Evolutionary conservation across 2,888 invertebrate genomes (phyloP).

Genomic region (Drosophila ustulata): DNA sequence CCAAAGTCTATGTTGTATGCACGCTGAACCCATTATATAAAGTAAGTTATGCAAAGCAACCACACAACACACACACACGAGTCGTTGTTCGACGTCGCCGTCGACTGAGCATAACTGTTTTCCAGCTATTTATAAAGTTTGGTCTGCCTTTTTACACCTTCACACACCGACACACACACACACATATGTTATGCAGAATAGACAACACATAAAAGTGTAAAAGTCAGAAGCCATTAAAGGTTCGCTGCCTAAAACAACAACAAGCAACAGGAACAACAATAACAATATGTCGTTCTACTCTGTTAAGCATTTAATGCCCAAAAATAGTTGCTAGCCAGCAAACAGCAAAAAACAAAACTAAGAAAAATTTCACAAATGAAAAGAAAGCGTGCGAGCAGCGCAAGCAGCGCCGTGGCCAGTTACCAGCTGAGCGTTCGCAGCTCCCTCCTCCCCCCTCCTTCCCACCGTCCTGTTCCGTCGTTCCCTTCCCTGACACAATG

Average conservation of each 20-base stretch:
- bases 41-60: conserved; percentile 58
- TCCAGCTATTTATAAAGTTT: conserved; percentile 57
- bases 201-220: conserved; percentile 71
- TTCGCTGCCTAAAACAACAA: conserved; percentile 39
- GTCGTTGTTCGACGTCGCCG: conserved; percentile 48
- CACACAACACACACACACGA: conserved; percentile 12
- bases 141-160: conserved; percentile 77
- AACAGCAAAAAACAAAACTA: conserved; percentile 25
- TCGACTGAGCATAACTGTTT: conserved; percentile 78
- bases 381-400: conserved; percentile 70
- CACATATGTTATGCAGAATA: conserved; percentile 31
- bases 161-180: conserved; percentile 56
- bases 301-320: conserved; percentile 72
- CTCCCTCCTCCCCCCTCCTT: conserved; percentile 17
- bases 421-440: conserved; percentile 7
- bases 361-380: conserved; percentile 58
- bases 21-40: conserved; percentile 61
- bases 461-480: conserved; percentile 6
- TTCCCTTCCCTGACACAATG: conserved; percentile 41
- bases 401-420: conserved; percentile 46
- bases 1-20: conserved; percentile 50
- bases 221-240: conserved; percentile 77
- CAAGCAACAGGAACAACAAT: conserved; percentile 46
- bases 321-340: conserved; percentile 51
- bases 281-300: conserved; percentile 68